These are phyloP conservation scores for Pelochelys cantorii DNA, from an alignment of 2,797 vertebrate species.

Conservation along the genomic window DNA sequence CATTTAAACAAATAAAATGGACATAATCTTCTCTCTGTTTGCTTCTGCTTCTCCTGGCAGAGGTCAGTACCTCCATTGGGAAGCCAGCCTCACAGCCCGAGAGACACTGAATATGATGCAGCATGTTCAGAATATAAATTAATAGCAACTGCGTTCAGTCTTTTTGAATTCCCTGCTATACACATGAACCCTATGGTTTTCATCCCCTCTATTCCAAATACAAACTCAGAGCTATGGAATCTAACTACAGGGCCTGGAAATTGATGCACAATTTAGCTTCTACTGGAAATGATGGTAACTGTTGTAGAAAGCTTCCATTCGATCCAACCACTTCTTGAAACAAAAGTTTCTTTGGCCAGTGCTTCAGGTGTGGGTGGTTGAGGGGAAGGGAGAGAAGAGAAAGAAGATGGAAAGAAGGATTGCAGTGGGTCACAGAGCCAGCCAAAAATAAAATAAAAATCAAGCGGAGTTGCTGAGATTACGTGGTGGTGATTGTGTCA, in stretches of 20 bases:
- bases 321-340: background rate
- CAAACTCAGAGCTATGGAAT: constrained; percentile 1
- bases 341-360: background rate
- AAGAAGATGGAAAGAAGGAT: background rate
- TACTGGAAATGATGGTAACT: background rate
- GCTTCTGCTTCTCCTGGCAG: background rate
- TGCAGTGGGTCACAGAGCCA: background rate
- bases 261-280: background rate
- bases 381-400: too few relatives aligned
- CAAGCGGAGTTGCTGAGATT: background rate
- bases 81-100: background rate
- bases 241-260: background rate
- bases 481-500: background rate
- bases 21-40: background rate
- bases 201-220: background rate
- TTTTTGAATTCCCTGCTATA: background rate
- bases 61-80: background rate
- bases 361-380: background rate
- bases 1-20: constrained; percentile 8
- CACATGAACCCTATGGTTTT: background rate
- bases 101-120: background rate
- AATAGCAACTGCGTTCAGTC: background rate
- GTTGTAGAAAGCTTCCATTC: background rate
- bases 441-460: background rate
- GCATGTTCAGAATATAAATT: background rate